Evolutionary conservation across 2,797 vertebrate genomes (phyloP), one percentile per base, ranked within the genome.

Genomic region (Tapirus indicus): DNA sequence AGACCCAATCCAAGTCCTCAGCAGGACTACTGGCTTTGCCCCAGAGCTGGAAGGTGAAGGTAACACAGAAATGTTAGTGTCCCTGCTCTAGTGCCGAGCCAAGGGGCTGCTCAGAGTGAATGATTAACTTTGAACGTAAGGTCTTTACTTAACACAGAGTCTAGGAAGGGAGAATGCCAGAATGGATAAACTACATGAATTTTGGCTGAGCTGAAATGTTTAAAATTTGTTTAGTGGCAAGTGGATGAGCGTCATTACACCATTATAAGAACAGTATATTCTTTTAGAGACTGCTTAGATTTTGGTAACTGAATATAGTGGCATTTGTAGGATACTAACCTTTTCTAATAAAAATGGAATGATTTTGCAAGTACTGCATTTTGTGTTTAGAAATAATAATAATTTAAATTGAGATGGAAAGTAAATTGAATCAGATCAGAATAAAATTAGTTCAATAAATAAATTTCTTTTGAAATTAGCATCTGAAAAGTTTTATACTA

Each of bases 311-410:
- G 41, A 93, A 82, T 89, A 23, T 94, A 68, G 35, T 79, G 35
- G 29, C 47, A 84, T 80, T 90, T 96, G 8, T 17, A 54, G 10
- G 32, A 52, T 16, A 93, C 32, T 80, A 64, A 41, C 6, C 88
- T 96, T 93, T 97, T 93, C 41, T 47, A 86, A 89, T 69, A 71
- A 94, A 90, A 91, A 54, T 58, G 16, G 11, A 89, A 78, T 47
- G 47, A 83, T 84, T 91, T 83, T 84, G n/a, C 62, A 93, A 96
- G 68, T 52, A 32, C 21, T 54, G 14, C 11, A 80, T 72, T 44
- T 44, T 92, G 12, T 92, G 18, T 93, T 87, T 93, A 74, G 68
- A 91, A 91, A 56, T 54, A 96, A 49, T 52, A 69, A 68, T 75
- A 72, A 85, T 83, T 88, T 94, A 72, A 91, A 49, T 62, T 64